Conservation (phyloP, 2,113 vertebrate species). For the Alosa alosa region DNA sequence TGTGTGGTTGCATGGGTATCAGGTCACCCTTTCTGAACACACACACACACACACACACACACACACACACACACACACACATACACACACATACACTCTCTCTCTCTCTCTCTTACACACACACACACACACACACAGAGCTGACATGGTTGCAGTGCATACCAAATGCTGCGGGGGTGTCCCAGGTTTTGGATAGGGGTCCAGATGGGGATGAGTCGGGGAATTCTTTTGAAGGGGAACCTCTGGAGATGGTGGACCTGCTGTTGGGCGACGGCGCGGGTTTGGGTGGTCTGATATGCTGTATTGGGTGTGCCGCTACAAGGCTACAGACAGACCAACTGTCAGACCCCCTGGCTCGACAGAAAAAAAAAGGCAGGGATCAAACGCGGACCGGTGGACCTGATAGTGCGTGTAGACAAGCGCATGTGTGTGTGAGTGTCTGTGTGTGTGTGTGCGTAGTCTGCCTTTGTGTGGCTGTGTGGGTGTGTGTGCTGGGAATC, state of each 20-base stretch:
- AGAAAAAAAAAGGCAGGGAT: background rate
- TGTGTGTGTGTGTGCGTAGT: background rate
- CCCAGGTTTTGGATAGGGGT: background rate
- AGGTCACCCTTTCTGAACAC: background rate
- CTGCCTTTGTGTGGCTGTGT: background rate
- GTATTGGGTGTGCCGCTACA: conserved; percentile 9
- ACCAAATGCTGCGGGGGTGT: background rate
- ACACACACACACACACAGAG: background rate
- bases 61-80: background rate
- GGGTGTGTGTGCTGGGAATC: background rate
- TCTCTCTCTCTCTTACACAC: conserved; percentile 16
- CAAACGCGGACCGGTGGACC: background rate
- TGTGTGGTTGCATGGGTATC: background rate
- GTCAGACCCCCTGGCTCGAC: background rate
- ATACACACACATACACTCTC: conserved; percentile 12
- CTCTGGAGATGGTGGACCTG: background rate
- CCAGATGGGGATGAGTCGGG: conserved; percentile 13
- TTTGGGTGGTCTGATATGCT: conserved; percentile 7
- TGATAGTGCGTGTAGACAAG: background rate
- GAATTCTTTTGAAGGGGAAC: conserved; percentile 15
- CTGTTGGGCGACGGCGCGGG: background rate
- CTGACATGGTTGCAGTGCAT: background rate
- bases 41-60: background rate
- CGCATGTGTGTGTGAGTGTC: background rate
- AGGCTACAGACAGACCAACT: conserved; percentile 13